Conservation (phyloP, 2,113 vertebrate genomes). For the Zosterops lateralis region DNA sequence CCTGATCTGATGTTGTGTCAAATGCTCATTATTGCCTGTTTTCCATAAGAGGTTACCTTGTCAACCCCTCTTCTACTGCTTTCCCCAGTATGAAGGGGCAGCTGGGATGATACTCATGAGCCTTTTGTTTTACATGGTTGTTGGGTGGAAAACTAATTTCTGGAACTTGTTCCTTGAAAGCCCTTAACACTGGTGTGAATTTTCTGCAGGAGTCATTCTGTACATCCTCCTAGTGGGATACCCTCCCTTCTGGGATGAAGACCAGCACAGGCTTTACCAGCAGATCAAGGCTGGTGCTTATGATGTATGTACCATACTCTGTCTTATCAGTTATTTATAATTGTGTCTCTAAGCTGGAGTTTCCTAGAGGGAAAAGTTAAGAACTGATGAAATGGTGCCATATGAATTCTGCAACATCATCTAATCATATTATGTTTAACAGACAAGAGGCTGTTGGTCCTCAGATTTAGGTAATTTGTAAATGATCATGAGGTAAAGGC, state of each 20-base stretch:
- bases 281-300: constrained; percentile 98
- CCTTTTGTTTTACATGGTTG: background rate
- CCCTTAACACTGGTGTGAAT: background rate
- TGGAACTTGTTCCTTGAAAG: background rate
- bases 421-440: background rate
- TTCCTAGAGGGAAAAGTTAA: background rate
- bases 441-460: background rate
- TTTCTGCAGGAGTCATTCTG: constrained; percentile 89
- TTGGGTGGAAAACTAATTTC: background rate
- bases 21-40: background rate
- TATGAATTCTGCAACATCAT: background rate
- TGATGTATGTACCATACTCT: constrained; percentile 77
- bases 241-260: constrained; percentile 98
- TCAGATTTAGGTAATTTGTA: background rate
- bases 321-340: background rate
- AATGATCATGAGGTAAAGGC: background rate
- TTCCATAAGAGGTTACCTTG: background rate
- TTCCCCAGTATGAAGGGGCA: background rate
- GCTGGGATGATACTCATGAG: background rate
- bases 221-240: constrained; percentile 98
- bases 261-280: constrained; percentile 96
- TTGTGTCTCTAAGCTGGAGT: background rate
- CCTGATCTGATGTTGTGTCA: background rate
- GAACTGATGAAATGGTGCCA: background rate
- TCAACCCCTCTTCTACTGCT: background rate